phyloP scores from a whole-genome alignment of 2,797 vertebrate genomes.

The Smutsia temminckii region DNA sequence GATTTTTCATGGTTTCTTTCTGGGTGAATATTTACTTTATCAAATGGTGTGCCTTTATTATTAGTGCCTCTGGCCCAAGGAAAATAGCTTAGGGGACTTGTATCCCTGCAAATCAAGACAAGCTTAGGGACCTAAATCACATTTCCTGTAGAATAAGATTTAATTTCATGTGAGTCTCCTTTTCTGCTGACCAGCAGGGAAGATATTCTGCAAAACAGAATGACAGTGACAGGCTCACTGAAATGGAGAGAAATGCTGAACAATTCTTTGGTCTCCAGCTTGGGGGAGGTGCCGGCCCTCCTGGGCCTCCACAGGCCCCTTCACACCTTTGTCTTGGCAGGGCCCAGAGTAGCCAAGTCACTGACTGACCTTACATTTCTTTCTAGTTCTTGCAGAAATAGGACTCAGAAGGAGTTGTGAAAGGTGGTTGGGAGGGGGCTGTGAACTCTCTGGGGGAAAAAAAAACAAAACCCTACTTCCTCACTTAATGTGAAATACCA shows the following conservation, averaged over 20 bases:
- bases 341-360: background rate
- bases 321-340: background rate
- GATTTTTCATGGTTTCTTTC: background rate
- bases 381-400: background rate
- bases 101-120: background rate
- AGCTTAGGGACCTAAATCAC: background rate
- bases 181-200: slow-evolving; percentile 59
- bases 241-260: slow-evolving; percentile 30
- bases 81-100: background rate
- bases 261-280: background rate
- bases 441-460: background rate
- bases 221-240: slow-evolving; percentile 40
- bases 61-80: slow-evolving; percentile 15
- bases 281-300: accelerated
- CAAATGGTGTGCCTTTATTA: slow-evolving; percentile 25
- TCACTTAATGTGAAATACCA: background rate
- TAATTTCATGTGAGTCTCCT: slow-evolving; percentile 51
- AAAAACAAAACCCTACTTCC: background rate
- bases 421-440: background rate
- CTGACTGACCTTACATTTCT: background rate
- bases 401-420: background rate
- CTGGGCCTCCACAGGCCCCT: background rate
- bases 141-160: slow-evolving; percentile 11
- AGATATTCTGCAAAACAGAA: slow-evolving; percentile 17
- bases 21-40: slow-evolving; percentile 41